Percentiles rank a stretch among this genome's conserved stretches.
Evolutionary conservation across 2,113 vertebrate species (phyloP).

Genomic region (Apus apus): DNA sequence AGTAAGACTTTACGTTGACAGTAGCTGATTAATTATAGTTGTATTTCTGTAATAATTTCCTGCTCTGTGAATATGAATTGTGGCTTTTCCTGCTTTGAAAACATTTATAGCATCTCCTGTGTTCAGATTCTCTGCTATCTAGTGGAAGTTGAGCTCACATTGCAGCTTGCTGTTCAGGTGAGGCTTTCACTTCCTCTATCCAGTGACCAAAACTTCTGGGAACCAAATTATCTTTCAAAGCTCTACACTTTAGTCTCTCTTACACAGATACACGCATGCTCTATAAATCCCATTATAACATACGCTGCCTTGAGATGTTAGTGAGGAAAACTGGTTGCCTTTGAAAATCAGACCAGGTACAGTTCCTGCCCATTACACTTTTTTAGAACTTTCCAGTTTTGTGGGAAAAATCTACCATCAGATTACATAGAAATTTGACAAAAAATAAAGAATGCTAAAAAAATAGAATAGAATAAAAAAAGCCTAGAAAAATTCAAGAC

Average conservation of each 20-base stretch:
- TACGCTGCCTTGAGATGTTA: not conserved
- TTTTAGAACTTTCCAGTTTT: not conserved
- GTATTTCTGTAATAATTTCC: not conserved
- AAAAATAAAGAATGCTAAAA: slow-evolving; percentile 18
- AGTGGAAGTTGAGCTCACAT: not conserved
- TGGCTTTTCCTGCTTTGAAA: not conserved
- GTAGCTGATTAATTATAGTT: not conserved
- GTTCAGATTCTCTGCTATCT: not conserved
- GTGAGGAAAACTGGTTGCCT: not conserved
- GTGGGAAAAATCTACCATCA: not conserved
- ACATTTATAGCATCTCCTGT: not conserved
- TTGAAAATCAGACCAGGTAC: not conserved
- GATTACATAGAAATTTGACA: not conserved
- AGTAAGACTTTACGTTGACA: not conserved
- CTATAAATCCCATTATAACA: not conserved
- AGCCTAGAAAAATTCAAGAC: not conserved
- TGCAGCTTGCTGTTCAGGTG: not conserved
- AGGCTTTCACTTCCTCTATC: not conserved
- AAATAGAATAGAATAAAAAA: slow-evolving; percentile 16
- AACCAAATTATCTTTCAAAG: not conserved
- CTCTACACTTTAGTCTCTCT: not conserved
- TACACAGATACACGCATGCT: too few relatives aligned
- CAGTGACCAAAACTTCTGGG: not conserved
- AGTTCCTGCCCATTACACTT: not conserved
- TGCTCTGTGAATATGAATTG: not conserved